Conservation (phyloP, 2,113 vertebrate species). For the Thamnaconus septentrionalis region DNA sequence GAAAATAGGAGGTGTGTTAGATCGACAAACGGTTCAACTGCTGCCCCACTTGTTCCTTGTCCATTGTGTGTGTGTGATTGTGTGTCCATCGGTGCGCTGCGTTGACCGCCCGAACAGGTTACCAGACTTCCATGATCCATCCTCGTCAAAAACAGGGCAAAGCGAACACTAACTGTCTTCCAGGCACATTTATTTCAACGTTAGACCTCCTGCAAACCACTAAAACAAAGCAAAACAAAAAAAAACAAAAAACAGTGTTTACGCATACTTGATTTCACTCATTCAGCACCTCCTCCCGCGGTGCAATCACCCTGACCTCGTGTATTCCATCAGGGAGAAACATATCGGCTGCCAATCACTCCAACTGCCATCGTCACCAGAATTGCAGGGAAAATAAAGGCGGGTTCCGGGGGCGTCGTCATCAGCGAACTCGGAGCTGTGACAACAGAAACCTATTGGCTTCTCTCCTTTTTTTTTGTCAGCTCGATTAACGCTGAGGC, state of each 20-base stretch:
- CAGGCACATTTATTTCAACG: slow-evolving; percentile 33
- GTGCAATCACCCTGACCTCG: neutral
- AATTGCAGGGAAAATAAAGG: neutral
- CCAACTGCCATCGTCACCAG: neutral
- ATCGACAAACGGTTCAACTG: no score
- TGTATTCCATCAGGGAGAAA: neutral
- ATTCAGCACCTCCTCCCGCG: slow-evolving; percentile 6
- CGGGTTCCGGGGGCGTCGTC: slow-evolving; percentile 18
- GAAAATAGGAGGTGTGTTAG: no score
- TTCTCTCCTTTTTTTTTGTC: slow-evolving; percentile 43
- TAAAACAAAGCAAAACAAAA: neutral
- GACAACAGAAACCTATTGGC: slow-evolving; percentile 45
- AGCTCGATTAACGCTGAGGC: slow-evolving; percentile 56
- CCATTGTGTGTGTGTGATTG: slow-evolving; percentile 31
- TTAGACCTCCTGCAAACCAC: slow-evolving; percentile 3
- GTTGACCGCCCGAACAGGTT: slow-evolving; percentile 28
- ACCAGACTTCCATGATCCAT: slow-evolving; percentile 22
- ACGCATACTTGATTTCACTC: neutral
- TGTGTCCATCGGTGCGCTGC: slow-evolving; percentile 22
- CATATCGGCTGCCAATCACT: slow-evolving; percentile 20
- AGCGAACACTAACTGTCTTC: slow-evolving; percentile 50
- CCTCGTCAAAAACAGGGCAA: slow-evolving; percentile 19
- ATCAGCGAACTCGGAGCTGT: slow-evolving; percentile 36
- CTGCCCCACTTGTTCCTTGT: neutral
- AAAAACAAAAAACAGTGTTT: neutral